These are phyloP conservation scores for Aproaerema taeniolella DNA, from an alignment of 2,888 invertebrate species.

Conservation along the genomic window DNA sequence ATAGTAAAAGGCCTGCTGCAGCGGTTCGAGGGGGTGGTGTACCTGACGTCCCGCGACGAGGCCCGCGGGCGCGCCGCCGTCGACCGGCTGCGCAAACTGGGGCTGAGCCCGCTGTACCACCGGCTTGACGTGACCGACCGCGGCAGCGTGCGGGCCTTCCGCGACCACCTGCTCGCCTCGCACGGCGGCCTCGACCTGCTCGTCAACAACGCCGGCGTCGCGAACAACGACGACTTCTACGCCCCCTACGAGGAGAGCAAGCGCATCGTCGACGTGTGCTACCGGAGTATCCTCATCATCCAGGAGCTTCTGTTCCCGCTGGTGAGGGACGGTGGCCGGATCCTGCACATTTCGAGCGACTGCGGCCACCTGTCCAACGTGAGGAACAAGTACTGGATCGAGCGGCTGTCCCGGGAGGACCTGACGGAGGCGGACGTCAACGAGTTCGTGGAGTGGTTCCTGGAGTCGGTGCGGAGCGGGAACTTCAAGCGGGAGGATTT, in stretches of 20 bases:
- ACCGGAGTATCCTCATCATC: constrained; percentile 25
- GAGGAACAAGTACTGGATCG: constrained; percentile 26
- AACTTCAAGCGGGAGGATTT: constrained; percentile 25
- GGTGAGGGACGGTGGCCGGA: constrained; percentile 26
- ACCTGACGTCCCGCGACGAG: constrained; percentile 78
- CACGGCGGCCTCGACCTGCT: constrained; percentile 33
- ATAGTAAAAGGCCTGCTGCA: constrained; percentile 78
- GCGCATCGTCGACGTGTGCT: constrained; percentile 28
- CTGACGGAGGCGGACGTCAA: constrained; percentile 24
- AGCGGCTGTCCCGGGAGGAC: constrained; percentile 22
- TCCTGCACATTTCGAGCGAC: constrained; percentile 29
- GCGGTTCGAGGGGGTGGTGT: constrained; percentile 80
- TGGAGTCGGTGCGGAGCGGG: constrained; percentile 25
- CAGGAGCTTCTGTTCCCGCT: constrained; percentile 28
- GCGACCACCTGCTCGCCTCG: constrained; percentile 24
- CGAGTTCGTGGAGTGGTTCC: constrained; percentile 28
- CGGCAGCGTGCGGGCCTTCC: constrained; percentile 26
- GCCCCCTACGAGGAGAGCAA: constrained; percentile 29
- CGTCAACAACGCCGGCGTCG: constrained; percentile 33
- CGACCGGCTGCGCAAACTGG: constrained; percentile 62
- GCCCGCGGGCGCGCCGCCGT: constrained; percentile 73
- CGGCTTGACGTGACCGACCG: constrained; percentile 30
- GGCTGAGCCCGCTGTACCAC: constrained; percentile 43
- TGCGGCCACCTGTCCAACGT: constrained; percentile 29
- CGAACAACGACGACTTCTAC: constrained; percentile 18